Evolutionary conservation across 1,140 invertebrate species (phyloP).

Genomic region (Aphelinus certus): DNA sequence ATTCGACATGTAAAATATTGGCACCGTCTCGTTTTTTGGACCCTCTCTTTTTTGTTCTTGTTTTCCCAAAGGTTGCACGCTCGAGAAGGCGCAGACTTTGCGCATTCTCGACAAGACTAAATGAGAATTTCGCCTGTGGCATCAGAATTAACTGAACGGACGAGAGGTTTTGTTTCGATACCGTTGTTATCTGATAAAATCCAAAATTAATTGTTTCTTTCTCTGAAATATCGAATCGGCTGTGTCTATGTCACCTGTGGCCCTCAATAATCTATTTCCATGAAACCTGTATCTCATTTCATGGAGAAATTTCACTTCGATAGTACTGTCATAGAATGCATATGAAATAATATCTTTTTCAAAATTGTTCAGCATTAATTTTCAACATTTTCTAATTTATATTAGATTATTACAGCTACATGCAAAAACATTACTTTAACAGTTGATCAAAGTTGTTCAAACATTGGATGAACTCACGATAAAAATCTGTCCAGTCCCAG

Average conservation of each 20-base stretch:
- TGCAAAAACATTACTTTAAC: too few species aligned
- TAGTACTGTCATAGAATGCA: too few species aligned
- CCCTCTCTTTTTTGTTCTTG: background rate
- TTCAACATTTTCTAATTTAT: too few species aligned
- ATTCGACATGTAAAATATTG: conserved; percentile 37
- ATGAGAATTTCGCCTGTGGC: background rate
- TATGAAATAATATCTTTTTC: too few species aligned
- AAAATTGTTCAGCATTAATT: too few species aligned
- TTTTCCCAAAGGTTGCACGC: background rate
- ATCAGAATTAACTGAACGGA: background rate
- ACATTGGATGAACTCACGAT: too few species aligned
- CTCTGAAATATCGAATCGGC: conserved; percentile 4
- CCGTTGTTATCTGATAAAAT: background rate
- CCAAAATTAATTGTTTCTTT: background rate
- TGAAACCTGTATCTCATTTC: too few species aligned
- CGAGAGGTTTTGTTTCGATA: background rate
- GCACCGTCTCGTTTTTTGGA: conserved; percentile 35
- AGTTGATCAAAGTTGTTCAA: too few species aligned
- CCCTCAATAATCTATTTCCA: too few species aligned
- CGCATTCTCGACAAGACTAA: background rate
- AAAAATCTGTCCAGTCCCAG: background rate
- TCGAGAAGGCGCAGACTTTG: background rate
- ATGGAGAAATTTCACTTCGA: too few species aligned
- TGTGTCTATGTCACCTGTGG: too few species aligned
- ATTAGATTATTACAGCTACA: too few species aligned